A percentile compares a stretch with the other conserved stretches of the same genome.
These are phyloP conservation scores for Drosophila anomalata DNA, from an alignment of 2,888 invertebrate species.

Conservation along the genomic window DNA sequence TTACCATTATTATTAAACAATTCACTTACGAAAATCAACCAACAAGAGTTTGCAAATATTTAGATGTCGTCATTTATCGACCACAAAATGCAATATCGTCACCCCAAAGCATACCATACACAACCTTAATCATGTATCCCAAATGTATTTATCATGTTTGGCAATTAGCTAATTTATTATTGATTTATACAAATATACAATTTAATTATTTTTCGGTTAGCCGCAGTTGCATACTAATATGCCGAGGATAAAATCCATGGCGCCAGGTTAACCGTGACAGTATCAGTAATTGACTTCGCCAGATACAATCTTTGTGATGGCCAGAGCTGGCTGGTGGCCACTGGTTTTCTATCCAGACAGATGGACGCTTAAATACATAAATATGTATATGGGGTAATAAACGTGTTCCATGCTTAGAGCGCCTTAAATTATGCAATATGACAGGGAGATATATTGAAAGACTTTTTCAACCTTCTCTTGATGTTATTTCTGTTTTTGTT, in stretches of 20 bases:
- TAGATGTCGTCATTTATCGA: conserved; percentile 1
- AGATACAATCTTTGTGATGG: conserved; percentile 26
- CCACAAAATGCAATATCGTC: conserved; percentile 21
- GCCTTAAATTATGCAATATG: conserved; percentile 55
- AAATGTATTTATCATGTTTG: conserved; percentile 4
- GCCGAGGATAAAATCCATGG: conserved; percentile 22
- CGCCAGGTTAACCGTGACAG: conserved; percentile 36
- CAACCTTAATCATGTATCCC: neutral
- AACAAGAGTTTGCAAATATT: neutral
- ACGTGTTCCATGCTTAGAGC: conserved; percentile 20
- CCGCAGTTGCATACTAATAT: conserved; percentile 15
- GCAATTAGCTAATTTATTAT: conserved; percentile 33
- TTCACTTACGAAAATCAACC: neutral
- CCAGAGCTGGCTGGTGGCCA: neutral
- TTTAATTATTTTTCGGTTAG: conserved; percentile 28
- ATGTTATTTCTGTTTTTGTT: conserved; percentile 9
- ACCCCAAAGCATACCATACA: neutral
- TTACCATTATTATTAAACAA: neutral
- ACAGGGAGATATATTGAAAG: conserved; percentile 57
- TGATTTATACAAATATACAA: conserved; percentile 28
- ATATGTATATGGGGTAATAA: conserved; percentile 27
- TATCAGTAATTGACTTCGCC: conserved; percentile 39
- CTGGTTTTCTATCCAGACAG: conserved; percentile 4
- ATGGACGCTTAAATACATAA: conserved; percentile 13
- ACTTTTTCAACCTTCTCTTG: conserved; percentile 3